Evolutionary conservation across 2,888 invertebrate species (phyloP), one percentile per base, ranked within the genome.

Genomic region (Euproctis similis): DNA sequence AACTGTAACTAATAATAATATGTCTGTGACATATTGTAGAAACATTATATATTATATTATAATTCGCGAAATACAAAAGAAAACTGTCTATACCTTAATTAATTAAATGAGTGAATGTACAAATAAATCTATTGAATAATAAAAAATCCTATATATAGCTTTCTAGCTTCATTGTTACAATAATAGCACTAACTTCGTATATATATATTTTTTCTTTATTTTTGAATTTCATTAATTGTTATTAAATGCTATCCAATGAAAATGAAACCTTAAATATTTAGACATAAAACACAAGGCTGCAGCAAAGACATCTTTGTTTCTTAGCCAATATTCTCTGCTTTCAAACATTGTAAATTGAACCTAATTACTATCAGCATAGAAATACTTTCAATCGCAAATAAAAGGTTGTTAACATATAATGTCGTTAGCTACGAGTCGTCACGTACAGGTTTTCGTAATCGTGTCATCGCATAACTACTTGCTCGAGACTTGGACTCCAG

Each of bases 391-490:
- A 18, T 16, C 5, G 48, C 37, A 43, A 28, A 35, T 19, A 24
- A 28, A 43, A 29, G 31, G 39, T 51, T 28, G 53, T 17, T 6
- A 14, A 26, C 28, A 33, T 40, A 45, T 61, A 59, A 65, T 62
- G 60, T 59, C 36, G 52, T 53, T 52, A 53, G 57, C 53, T 54
- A 59, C 46, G 56, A 53, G 55, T 46, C 45, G 58, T 64, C 66
- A 66, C 66, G 66, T 66, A 42, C 60, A 41, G 40, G 50, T 50
- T 54, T 60, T 57, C 49, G 51, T 41, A 47, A 47, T 47, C 66
- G 64, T 66, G 66, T 57, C 52, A 40, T 28, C 40, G 66, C 62
- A 67, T 67, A 67, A 67, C 65, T 59, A 60, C 54, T n/a, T 46
- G 46, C 53, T 42, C 53, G 60, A 54, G 56, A 61, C 59, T 57